Evolutionary conservation across 2,888 invertebrate genomes (phyloP).

Genomic region (Pristionchus fissidentatus): DNA sequence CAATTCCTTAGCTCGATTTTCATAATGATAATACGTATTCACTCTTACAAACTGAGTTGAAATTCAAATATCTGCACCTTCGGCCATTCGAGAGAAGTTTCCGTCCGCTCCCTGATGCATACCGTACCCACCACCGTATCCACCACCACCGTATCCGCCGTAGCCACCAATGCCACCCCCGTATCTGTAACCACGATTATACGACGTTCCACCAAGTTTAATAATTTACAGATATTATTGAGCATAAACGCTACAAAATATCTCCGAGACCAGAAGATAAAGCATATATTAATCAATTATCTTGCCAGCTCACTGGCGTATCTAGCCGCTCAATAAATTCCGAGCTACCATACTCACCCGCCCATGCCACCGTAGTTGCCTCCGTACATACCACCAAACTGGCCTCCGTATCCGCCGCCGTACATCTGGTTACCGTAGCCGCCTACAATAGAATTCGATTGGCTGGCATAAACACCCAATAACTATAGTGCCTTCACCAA

Average conservation of each 20-base stretch:
- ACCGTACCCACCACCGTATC: constrained; percentile 52
- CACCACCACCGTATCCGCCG: constrained; percentile 44
- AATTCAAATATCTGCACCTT: no score
- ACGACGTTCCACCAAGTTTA: neutral
- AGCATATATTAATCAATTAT: no score
- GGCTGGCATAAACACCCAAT: no score
- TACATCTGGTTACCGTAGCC: constrained; percentile 49
- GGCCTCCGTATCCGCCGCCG: constrained; percentile 54
- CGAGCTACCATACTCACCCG: neutral
- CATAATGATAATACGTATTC: neutral
- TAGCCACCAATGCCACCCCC: constrained; percentile 40
- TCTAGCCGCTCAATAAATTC: no score
- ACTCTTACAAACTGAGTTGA: neutral
- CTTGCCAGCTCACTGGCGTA: no score
- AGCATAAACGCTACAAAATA: neutral
- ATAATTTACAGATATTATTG: neutral
- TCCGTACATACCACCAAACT: constrained; percentile 50
- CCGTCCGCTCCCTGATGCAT: constrained; percentile 52
- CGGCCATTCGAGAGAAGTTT: constrained; percentile 69
- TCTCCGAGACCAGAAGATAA: neutral
- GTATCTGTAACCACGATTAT: neutral
- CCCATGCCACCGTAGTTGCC: constrained; percentile 42
- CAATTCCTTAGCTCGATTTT: neutral
- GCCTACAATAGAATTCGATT: neutral
- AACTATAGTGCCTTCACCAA: no score